Base-by-base conservation (phyloP, 2,888 invertebrate genomes). In the Drosophila mulleri region DNA sequence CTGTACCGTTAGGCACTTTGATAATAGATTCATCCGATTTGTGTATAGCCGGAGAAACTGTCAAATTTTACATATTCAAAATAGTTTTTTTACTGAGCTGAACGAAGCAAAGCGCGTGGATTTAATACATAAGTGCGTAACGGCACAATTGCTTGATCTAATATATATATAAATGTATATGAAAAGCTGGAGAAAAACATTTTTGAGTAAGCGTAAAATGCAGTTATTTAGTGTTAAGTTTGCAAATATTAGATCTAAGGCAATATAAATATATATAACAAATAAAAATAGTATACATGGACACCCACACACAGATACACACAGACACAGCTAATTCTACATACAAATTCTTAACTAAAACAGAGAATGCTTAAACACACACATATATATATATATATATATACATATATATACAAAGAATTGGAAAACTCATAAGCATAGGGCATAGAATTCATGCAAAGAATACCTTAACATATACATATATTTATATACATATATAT, bases 141-240 rank as follows among this genome's bases (percentile, higher is more conserved):
- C 62, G 70, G 58, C 20, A 62, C 56, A 52, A 26, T 54, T 41
- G 41, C 39, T 26, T 57, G 44, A 44, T 57, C 44, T 57, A 42
- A 42, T 18, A 35, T 41, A 67, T 45, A 37, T 37, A 39, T 39
- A 39, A 12, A 48, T 42, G 11, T 20, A 44, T 52, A 58, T 57
- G 41, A 41, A 56, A 63, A 69, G 39, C n/a, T 35, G 35, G 11
- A 62, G 67, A 29, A 70, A 44, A 60, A 62, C 57, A 57, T 67
- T 74, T 60, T 75, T 54, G 57, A 74, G 67, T 68, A 81, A 77
- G 83, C 83, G 86, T 77, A 76, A 88, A 86, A 88, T 87, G 87
- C 90, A 88, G 88, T 88, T 88, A 88, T 88, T 90, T 88, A 88
- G 88, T 88, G 75, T 83, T 88, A 88, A 88, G 88, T 52, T 83